Percentiles rank a stretch among this genome's conserved stretches.
These are phyloP conservation scores for Ispidina picta DNA, from an alignment of 2,797 vertebrate species.

Conservation along the genomic window DNA sequence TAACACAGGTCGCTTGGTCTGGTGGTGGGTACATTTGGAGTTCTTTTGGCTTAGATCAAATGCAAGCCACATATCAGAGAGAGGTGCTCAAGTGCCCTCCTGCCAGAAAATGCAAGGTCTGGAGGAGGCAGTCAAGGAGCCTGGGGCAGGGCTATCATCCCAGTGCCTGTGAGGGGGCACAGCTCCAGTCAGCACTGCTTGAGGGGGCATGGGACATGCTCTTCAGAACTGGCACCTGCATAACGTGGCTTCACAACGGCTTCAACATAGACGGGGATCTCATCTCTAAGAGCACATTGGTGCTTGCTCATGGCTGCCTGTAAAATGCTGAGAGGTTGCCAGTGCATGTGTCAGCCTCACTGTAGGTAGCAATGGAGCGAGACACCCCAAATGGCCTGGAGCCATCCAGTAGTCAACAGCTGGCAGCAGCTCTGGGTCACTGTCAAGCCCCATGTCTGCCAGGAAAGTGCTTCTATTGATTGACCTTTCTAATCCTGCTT, in stretches of 20 bases:
- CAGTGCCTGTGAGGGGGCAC: accelerated
- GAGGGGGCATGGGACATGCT: accelerated
- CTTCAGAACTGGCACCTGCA: background rate
- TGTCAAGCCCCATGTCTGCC: background rate
- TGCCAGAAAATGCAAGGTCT: background rate
- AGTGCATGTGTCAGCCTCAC: accelerated
- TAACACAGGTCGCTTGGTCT: background rate
- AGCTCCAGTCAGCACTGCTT: accelerated
- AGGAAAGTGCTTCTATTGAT: background rate
- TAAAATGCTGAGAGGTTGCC: background rate
- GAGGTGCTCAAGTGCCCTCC: background rate
- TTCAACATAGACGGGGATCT: background rate
- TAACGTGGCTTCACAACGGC: background rate
- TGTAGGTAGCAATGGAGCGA: background rate
- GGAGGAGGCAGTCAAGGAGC: background rate
- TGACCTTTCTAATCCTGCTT: constrained; percentile 28
- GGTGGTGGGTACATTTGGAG: background rate
- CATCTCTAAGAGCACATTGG: accelerated
- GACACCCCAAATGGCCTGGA: background rate
- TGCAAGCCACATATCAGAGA: accelerated
- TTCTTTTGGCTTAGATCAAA: background rate
- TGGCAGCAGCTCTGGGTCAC: constrained; percentile 3
- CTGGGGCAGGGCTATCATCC: background rate
- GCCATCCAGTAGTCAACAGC: constrained; percentile 3
- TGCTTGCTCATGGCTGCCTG: background rate